These are phyloP conservation scores for Zosterops pallidus DNA, from an alignment of 2,113 vertebrate species.

Conservation along the genomic window DNA sequence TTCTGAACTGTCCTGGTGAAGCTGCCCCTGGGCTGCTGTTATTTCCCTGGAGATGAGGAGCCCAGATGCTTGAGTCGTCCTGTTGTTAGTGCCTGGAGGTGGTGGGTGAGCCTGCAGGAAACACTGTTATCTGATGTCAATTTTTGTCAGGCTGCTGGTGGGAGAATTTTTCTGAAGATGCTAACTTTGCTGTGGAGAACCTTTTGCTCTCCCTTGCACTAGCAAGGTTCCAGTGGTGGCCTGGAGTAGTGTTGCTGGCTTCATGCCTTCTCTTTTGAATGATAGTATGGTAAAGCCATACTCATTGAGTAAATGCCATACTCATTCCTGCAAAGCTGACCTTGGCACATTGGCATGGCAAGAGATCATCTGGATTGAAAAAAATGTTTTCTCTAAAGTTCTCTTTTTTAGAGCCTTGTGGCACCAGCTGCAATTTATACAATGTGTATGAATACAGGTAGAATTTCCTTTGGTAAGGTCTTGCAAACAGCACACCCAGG, in stretches of 20 bases:
- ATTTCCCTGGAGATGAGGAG: background rate
- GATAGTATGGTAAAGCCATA: background rate
- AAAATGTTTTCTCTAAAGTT: background rate
- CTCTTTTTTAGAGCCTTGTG: background rate
- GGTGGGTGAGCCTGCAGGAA: background rate
- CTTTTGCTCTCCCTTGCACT: background rate
- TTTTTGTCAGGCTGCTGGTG: background rate
- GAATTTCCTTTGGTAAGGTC: background rate
- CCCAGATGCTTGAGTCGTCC: background rate
- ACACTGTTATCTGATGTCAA: background rate
- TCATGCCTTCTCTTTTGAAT: background rate
- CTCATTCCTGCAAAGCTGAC: background rate
- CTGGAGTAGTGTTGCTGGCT: background rate
- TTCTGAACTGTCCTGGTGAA: background rate
- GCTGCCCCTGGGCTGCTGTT: background rate
- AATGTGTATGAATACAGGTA: background rate
- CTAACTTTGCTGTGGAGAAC: background rate
- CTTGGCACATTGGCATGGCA: background rate
- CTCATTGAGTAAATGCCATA: background rate
- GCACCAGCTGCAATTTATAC: background rate
- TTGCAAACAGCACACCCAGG: background rate
- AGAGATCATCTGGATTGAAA: background rate
- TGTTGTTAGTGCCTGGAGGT: background rate
- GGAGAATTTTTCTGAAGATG: background rate
- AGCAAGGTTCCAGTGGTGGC: background rate